phyloP scores from a whole-genome alignment of 2,888 invertebrate genomes.

The Cheilosia impressa region DNA sequence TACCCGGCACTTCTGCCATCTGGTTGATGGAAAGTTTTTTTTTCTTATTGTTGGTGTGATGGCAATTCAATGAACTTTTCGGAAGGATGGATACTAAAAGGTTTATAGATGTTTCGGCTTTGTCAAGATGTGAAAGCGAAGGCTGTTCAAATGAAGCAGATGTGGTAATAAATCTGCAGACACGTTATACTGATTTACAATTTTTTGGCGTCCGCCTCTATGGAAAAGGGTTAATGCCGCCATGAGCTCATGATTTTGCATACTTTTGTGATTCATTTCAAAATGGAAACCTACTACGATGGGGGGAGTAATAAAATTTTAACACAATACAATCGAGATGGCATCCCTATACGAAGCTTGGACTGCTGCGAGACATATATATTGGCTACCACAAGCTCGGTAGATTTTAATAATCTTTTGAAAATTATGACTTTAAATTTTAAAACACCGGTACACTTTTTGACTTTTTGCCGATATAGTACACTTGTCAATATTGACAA shows the following conservation, averaged over 20 bases:
- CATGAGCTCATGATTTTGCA: neutral
- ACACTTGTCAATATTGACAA: no score
- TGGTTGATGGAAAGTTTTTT: slow-evolving; percentile 1
- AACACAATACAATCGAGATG: no score
- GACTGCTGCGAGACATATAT: no score
- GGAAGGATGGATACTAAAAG: neutral
- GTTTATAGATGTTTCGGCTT: neutral
- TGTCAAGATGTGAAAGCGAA: slow-evolving; percentile 6
- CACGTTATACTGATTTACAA: slow-evolving; percentile 21
- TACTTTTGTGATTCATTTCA: neutral
- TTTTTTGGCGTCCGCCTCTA: neutral
- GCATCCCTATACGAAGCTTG: no score
- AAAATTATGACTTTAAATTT: no score
- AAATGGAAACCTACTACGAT: neutral
- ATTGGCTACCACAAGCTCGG: no score
- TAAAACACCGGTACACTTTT: no score
- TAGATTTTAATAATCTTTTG: no score
- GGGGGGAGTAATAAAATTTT: no score
- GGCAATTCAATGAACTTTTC: slow-evolving; percentile 24
- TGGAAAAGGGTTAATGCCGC: neutral
- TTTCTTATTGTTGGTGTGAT: neutral
- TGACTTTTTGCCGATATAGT: no score
- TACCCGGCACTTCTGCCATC: neutral
- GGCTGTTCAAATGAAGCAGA: neutral
- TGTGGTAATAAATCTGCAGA: slow-evolving; percentile 1